Evolutionary conservation across 1,140 invertebrate species (phyloP).

Genomic region (Drosophila ercepeae): DNA sequence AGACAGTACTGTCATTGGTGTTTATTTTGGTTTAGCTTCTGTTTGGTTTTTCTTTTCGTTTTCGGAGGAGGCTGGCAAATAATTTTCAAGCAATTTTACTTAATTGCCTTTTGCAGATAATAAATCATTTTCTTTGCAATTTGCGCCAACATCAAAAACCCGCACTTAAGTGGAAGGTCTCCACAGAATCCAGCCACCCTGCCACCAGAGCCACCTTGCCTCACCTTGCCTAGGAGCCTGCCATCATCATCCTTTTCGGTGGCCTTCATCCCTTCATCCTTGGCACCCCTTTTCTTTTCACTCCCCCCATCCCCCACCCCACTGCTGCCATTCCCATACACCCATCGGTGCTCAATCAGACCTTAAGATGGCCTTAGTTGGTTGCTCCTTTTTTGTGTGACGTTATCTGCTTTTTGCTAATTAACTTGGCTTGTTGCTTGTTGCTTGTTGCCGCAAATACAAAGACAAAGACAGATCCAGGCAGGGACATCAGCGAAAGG

Average conservation of each 20-base stretch:
- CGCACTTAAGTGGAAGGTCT: slow-evolving; percentile 46
- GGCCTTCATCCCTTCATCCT: slow-evolving; percentile 7
- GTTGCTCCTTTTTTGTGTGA: slow-evolving; percentile 74
- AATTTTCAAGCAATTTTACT: slow-evolving; percentile 75
- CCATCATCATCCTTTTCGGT: background rate
- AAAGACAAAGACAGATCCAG: slow-evolving; percentile 16
- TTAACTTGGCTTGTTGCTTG: slow-evolving; percentile 72
- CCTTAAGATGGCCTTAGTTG: slow-evolving; percentile 63
- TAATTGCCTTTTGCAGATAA: slow-evolving; percentile 77
- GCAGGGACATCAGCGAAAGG: background rate
- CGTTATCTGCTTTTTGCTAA: slow-evolving; percentile 79
- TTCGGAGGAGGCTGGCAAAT: slow-evolving; percentile 34
- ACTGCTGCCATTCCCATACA: background rate
- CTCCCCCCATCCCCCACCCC: background rate
- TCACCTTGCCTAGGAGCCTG: background rate
- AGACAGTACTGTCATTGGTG: background rate
- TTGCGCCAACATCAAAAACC: slow-evolving; percentile 58
- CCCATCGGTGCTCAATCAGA: slow-evolving; percentile 24
- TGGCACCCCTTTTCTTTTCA: slow-evolving; percentile 1
- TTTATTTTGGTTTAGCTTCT: slow-evolving; percentile 13
- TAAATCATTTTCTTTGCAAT: slow-evolving; percentile 75
- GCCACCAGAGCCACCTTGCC: background rate
- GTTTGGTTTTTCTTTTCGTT: slow-evolving; percentile 12
- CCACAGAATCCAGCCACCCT: slow-evolving; percentile 22
- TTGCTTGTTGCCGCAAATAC: slow-evolving; percentile 55